Evolutionary conservation across 1,140 invertebrate genomes (phyloP).

Genomic region (Zaprionus taronus): DNA sequence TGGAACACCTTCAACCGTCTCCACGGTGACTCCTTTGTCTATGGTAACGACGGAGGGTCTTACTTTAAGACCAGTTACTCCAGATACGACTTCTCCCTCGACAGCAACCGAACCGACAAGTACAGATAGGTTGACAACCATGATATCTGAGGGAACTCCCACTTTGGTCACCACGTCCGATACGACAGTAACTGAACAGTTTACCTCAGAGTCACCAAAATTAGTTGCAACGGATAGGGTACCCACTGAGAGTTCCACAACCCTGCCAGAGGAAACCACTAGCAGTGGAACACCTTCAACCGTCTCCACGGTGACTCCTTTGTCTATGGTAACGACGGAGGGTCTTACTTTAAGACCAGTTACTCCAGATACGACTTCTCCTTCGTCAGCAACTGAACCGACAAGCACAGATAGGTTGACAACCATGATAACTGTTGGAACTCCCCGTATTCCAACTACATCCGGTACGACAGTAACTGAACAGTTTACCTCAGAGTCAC

Average conservation of each 20-base stretch:
- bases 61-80: background rate
- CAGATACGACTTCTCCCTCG: background rate
- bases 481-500: background rate
- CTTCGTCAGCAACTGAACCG: background rate
- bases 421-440: background rate
- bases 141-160: too few species aligned
- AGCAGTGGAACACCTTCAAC: background rate
- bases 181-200: too few species aligned
- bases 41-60: background rate
- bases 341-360: background rate
- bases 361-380: background rate
- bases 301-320: background rate
- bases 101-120: background rate
- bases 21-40: background rate
- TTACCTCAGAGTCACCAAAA: too few species aligned
- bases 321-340: background rate
- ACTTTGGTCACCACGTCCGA: background rate
- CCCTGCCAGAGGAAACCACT: too few species aligned
- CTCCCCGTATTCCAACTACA: too few species aligned
- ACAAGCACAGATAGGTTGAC: background rate
- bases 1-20: background rate
- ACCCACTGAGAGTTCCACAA: background rate
- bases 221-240: background rate
- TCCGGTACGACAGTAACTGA: background rate
- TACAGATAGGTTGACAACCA: too few species aligned